phyloP scores from a whole-genome alignment of 2,888 invertebrate species.

The Eulithis testata region DNA sequence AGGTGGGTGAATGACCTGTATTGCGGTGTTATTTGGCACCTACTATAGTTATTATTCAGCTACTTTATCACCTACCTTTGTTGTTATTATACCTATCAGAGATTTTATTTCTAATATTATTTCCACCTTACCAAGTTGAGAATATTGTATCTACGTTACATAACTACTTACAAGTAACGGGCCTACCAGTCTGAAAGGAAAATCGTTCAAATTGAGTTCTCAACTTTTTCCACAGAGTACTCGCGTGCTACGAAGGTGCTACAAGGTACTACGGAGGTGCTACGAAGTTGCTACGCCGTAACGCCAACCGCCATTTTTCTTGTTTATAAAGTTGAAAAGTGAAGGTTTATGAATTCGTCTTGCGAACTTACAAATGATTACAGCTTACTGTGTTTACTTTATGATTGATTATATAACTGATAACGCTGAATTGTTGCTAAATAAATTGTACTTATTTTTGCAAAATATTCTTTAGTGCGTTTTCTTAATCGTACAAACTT shows the following conservation, averaged over 20 bases:
- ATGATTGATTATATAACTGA: neutral
- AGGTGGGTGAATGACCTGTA: no score
- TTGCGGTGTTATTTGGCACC: no score
- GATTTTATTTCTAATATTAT: conserved; percentile 9
- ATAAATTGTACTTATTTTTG: no score
- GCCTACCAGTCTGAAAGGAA: conserved; percentile 20
- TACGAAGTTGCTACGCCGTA: conserved; percentile 8
- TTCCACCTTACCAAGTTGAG: conserved; percentile 6
- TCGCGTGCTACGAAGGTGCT: conserved; percentile 9
- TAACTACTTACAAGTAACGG: conserved; percentile 21
- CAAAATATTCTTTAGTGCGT: no score
- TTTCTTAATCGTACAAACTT: no score
- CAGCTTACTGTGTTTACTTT: conserved; percentile 21
- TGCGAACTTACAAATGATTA: conserved; percentile 22
- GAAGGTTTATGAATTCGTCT: conserved; percentile 15
- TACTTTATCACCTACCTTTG: no score
- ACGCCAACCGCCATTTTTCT: conserved; percentile 14
- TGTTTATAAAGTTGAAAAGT: conserved; percentile 27
- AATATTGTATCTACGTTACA: conserved; percentile 25
- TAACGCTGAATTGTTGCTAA: no score
- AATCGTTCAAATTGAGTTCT: conserved; percentile 37
- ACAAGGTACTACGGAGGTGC: conserved; percentile 17
- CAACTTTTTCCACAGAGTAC: conserved; percentile 28
- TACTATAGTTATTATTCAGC: no score
- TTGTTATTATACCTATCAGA: neutral